Evolutionary conservation across 1,140 invertebrate genomes (phyloP).

Genomic region (Ectropis grisescens): DNA sequence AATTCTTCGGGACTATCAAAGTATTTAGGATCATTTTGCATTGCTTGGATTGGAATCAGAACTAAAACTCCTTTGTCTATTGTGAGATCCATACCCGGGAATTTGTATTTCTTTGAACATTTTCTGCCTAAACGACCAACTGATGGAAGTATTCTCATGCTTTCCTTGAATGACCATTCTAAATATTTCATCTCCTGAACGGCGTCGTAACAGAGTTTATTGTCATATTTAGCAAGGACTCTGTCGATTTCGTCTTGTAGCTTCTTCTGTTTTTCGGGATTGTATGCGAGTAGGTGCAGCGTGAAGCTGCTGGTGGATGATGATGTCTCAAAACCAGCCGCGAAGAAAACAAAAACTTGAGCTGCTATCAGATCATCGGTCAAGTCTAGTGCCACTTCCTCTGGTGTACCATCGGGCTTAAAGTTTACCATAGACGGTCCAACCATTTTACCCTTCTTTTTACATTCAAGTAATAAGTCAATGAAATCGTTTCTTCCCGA

Average conservation of each 20-base stretch:
- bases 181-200: slow-evolving; percentile 72
- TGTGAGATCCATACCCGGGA: slow-evolving; percentile 2
- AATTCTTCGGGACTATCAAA: slow-evolving; percentile 5
- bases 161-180: slow-evolving; percentile 16
- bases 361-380: slow-evolving; percentile 5
- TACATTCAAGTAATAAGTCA: slow-evolving; percentile 10
- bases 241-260: slow-evolving; percentile 8
- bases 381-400: slow-evolving; percentile 3
- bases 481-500: slow-evolving; percentile 12
- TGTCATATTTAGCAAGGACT: slow-evolving; percentile 6
- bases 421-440: slow-evolving; percentile 6
- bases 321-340: slow-evolving; percentile 14
- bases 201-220: slow-evolving; percentile 54
- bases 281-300: slow-evolving; percentile 9
- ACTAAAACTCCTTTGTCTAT: neutral
- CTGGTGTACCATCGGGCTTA: slow-evolving; percentile 6
- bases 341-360: slow-evolving; percentile 14
- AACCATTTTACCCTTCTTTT: slow-evolving; percentile 5
- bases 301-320: slow-evolving; percentile 8
- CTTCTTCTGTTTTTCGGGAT: slow-evolving; percentile 6
- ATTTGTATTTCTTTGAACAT: neutral
- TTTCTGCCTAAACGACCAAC: slow-evolving; percentile 22
- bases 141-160: slow-evolving; percentile 54
- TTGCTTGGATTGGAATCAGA: slow-evolving; percentile 4
- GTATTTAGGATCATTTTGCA: slow-evolving; percentile 6